A percentile compares a stretch with the other conserved stretches of the same genome.
These are phyloP conservation scores for Helarctos malayanus DNA, from an alignment of 2,797 vertebrate genomes.

Conservation along the genomic window DNA sequence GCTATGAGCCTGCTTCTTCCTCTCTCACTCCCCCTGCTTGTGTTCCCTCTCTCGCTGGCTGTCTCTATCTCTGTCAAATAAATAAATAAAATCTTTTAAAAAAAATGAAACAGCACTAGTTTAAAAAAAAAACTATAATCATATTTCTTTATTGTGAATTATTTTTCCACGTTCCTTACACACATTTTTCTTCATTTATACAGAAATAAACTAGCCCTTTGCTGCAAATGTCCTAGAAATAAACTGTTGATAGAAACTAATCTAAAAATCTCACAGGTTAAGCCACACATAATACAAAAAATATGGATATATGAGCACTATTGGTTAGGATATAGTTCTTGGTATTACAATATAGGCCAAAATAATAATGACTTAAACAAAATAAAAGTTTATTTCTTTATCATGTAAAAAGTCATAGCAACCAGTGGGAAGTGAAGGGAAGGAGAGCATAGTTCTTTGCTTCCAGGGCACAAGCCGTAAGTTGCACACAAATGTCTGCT, in stretches of 20 bases:
- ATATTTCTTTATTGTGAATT: background rate
- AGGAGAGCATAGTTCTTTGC: background rate
- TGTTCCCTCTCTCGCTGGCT: no score
- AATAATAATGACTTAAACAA: background rate
- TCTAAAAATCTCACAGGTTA: background rate
- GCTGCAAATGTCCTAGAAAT: background rate
- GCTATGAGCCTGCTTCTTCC: no score
- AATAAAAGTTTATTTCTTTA: background rate
- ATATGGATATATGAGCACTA: background rate
- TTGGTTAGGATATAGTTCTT: background rate
- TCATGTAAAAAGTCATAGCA: background rate
- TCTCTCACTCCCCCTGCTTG: no score
- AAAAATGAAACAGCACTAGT: no score
- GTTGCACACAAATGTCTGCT: background rate
- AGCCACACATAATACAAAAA: background rate
- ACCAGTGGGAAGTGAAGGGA: background rate
- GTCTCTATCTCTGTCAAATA: no score
- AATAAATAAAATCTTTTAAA: no score
- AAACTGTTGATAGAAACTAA: background rate
- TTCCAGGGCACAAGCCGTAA: no score
- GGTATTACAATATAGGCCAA: background rate
- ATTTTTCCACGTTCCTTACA: background rate
- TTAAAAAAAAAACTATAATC: background rate
- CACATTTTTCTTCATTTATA: background rate
- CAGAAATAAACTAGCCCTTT: background rate